Base-by-base conservation (phyloP, 2,113 vertebrate species). In the Eulacestoma nigropectus region DNA sequence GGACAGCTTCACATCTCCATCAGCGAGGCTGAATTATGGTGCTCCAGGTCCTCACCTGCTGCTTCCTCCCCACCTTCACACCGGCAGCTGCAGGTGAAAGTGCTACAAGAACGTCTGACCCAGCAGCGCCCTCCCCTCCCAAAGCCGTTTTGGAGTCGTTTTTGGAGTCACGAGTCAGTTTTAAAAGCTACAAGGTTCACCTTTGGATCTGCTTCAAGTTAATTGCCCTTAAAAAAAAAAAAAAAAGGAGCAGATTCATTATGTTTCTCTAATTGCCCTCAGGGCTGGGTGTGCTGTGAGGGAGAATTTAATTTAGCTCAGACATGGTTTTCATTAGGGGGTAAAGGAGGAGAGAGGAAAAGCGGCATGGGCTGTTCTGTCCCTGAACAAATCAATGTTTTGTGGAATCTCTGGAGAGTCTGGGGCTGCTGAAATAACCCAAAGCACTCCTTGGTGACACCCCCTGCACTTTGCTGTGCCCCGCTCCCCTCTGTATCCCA, bases 251-350 rank as follows among this genome's bases (percentile, higher is more conserved):
- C 32, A 44, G 37, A 68, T 87, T 86, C 67, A 56, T 88, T 76
- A 76, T 3, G 59, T 57, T 69, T 87, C 57, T 57, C 46, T 88
- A 93, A 88, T 93, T 86, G 90, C 52, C 65, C 65, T 42, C n/a
- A 41, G 67, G 74, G 75, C 85, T 80, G 82, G 17, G 20, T 39
- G n/a, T 73, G 29, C 80, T 65, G 37, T 4, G 78, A 85, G 72
- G 41, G 25, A 0, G 33, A 84, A 86, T 76, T 90, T 77, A 77
- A 88, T 94, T 92, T 89, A 73, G 47, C 46, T 44, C 3, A 3
- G 77, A 65, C 81, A 37, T 35, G 35, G 14, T 49, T 84, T 87
- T 74, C 60, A 46, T 69, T 32, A 78, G 47, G 60, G 64, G 27
- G 41, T 50, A 60, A 57, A 37, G 55, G 37, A 67, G 35, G 64